Percentiles rank a stretch among this genome's conserved stretches.
These are phyloP conservation scores for Eriocheir sinensis DNA, from an alignment of 1,140 invertebrate species.

Conservation along the genomic window DNA sequence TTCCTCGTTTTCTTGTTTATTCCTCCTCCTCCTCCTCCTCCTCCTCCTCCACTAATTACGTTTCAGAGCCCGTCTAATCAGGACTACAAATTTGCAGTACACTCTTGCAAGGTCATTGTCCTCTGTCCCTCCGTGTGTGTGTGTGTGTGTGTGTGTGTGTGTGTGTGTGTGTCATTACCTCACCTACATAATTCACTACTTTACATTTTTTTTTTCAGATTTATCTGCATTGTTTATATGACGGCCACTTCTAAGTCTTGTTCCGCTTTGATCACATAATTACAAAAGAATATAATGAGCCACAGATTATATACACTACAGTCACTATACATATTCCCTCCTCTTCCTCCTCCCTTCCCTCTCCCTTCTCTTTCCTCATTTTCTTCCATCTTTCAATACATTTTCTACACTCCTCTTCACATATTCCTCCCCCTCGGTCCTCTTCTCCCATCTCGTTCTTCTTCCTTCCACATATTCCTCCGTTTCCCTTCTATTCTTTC, in stretches of 20 bases:
- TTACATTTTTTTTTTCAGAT: neutral
- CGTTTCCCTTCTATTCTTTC: too few relatives aligned
- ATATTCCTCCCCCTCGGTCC: too few relatives aligned
- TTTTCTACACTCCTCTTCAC: too few relatives aligned
- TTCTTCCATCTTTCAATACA: neutral
- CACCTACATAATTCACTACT: neutral
- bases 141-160: neutral
- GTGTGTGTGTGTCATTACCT: neutral
- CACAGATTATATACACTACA: neutral
- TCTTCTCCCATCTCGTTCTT: too few relatives aligned
- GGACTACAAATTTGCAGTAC: too few relatives aligned
- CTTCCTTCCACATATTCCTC: too few relatives aligned
- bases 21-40: neutral
- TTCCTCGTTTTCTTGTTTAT: too few relatives aligned
- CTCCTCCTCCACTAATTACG: neutral
- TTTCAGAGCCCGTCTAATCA: neutral
- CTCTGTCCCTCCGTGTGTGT: neutral
- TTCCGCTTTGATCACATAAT: too few relatives aligned
- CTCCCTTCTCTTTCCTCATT: neutral
- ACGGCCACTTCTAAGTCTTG: too few relatives aligned
- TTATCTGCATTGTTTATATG: neutral
- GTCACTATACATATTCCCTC: neutral
- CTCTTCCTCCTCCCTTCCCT: neutral
- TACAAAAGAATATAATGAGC: too few relatives aligned
- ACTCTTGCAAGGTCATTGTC: neutral